Conservation (phyloP, 2,888 invertebrate genomes). For the Agriopis aurantiaria region DNA sequence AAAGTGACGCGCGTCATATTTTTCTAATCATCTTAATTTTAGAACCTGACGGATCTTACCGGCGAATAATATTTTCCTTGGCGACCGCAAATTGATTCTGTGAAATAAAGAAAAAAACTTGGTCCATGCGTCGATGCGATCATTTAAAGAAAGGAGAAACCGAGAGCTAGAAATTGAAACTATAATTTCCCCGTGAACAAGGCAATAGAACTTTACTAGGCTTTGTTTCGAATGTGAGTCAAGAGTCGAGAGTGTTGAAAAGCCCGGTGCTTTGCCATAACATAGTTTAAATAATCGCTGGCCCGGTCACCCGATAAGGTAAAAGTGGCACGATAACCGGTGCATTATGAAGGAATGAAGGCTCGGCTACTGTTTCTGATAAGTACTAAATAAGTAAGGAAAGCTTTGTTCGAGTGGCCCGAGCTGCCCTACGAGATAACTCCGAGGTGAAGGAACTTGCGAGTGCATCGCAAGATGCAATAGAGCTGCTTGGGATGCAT, state of each 20-base stretch:
- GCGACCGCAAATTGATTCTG: conserved; percentile 18
- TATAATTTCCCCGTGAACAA: conserved; percentile 25
- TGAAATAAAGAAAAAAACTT: conserved; percentile 12
- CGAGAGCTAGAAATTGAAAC: conserved; percentile 25
- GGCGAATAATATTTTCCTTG: conserved; percentile 20
- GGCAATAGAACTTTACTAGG: conserved; percentile 38
- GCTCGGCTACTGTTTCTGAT: conserved; percentile 60
- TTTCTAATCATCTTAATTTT: conserved; percentile 20
- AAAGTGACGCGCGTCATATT: conserved; percentile 26
- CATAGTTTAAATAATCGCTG: conserved; percentile 62
- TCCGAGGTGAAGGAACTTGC: conserved; percentile 62
- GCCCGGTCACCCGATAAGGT: conserved; percentile 78
- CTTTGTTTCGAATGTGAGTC: conserved; percentile 47
- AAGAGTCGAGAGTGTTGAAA: conserved; percentile 57
- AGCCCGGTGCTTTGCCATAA: conserved; percentile 53
- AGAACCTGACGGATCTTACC: conserved; percentile 22
- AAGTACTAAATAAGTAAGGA: conserved; percentile 55
- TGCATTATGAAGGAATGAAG: conserved; percentile 67
- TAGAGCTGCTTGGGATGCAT: conserved; percentile 72
- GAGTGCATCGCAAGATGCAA: conserved; percentile 73
- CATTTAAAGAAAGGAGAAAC: conserved; percentile 20
- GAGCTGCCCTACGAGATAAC: conserved; percentile 66
- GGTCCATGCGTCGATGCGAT: conserved; percentile 7
- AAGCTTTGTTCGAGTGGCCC: conserved; percentile 53
- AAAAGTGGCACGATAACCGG: conserved; percentile 68